A percentile compares a stretch with the other conserved stretches of the same genome.
Evolutionary conservation across 2,888 invertebrate species (phyloP).

Genomic region (Habroteleia sp.): DNA sequence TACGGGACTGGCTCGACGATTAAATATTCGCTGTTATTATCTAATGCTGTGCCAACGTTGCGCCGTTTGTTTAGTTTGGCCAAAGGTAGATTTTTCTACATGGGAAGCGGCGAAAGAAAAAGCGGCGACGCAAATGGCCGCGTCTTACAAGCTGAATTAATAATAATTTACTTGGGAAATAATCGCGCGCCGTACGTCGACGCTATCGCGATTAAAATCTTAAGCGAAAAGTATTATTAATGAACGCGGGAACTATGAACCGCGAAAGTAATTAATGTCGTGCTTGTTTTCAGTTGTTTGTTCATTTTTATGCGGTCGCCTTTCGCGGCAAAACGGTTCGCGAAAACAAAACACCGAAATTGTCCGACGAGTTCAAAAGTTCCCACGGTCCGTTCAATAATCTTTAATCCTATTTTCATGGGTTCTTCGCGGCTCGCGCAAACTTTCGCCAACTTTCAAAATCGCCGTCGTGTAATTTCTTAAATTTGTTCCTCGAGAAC

Average conservation of each 20-base stretch:
- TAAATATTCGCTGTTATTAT: too few species aligned
- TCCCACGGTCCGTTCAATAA: slow-evolving; percentile 14
- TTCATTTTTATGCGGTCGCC: slow-evolving; percentile 2
- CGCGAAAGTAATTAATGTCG: slow-evolving; percentile 52
- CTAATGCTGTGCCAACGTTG: too few species aligned
- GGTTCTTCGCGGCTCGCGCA: background rate
- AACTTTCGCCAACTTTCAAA: background rate
- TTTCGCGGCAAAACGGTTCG: background rate
- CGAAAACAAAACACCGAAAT: background rate
- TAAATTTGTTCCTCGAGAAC: slow-evolving; percentile 6
- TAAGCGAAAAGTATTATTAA: slow-evolving; percentile 62
- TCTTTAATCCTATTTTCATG: slow-evolving; percentile 34
- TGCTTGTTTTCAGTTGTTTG: slow-evolving; percentile 36
- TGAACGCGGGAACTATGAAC: slow-evolving; percentile 23
- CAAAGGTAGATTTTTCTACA: too few species aligned
- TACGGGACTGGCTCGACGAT: too few species aligned
- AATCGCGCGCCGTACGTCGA: slow-evolving; percentile 44
- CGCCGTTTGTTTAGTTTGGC: too few species aligned
- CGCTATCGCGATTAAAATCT: slow-evolving; percentile 55
- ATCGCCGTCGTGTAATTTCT: slow-evolving; percentile 8
- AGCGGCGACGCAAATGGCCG: slow-evolving; percentile 2
- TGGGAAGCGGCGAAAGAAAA: too few species aligned
- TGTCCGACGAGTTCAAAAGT: slow-evolving; percentile 8
- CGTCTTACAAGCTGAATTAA: slow-evolving; percentile 39
- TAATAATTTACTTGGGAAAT: slow-evolving; percentile 57